Evolutionary conservation across 2,888 invertebrate species (phyloP), one percentile per base, ranked within the genome.

Genomic region (Seira ritae): DNA sequence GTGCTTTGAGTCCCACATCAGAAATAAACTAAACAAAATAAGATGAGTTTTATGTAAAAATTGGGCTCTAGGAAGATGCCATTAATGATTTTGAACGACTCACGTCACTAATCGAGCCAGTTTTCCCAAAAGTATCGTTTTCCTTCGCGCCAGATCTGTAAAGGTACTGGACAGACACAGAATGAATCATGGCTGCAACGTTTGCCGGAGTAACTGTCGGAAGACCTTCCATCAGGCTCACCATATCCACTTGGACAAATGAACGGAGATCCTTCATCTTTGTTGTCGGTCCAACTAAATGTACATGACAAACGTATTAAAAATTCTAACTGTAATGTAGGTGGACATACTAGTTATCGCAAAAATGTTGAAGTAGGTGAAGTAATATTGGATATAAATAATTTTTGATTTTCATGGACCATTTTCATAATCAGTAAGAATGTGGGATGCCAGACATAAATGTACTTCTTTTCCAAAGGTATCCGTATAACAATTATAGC

Each of bases 1-100:
- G 90, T 0, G 90, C 90, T 78, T 90, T 90, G 19, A 90, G 87
- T 19, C 90, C 90, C 15, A 90, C 89, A 86, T 90, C 90, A 6
- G 90, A 90, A 15, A 90, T 90, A 72, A 90, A 89, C 90, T 90
- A 86, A n/a, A 81, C 75, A 60, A 23, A n/a, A 20, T 19, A 19
- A 15, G 31, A 22, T 46, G 68, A 1, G 8, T 37, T 23, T 37
- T 66, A 23, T 62, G 23, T 23, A 71, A 55, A 62, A 37, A 55
- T 37, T 6, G 20, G 15, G 10, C 19, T 67, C 2, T 19, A 78
- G n/a, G 42, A 42, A 23, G 42, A 60, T 6, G 69, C 68, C 19
- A 46, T 8, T 65, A n/a, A n/a, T n/a, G n/a, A n/a, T n/a, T n/a
- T n/a, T 1, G 31, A n/a, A n/a, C n/a, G n/a, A 78, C 89, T 89